Percentiles rank a stretch among this genome's conserved stretches.
Evolutionary conservation across 2,113 vertebrate genomes (phyloP).

Genomic region (Gobiocypris rarus): DNA sequence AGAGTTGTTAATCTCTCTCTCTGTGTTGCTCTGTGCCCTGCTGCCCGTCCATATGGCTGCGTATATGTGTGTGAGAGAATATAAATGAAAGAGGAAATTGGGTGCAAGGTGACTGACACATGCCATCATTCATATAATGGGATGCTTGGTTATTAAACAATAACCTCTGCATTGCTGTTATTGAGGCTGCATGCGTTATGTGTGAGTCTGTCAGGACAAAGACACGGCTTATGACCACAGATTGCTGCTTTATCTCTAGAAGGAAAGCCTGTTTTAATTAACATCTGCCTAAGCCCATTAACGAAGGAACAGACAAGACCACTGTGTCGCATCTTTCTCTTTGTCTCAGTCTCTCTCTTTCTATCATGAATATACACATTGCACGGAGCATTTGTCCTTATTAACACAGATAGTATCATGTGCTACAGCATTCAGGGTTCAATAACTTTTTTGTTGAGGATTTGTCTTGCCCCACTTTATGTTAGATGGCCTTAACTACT

Average conservation of each 20-base stretch:
- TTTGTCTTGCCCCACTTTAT: neutral
- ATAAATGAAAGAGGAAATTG: conserved; percentile 9
- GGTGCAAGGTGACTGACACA: conserved; percentile 12
- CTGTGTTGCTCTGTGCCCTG: conserved; percentile 52
- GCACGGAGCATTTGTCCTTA: neutral
- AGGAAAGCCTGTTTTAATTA: conserved; percentile 66
- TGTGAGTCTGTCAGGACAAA: conserved; percentile 4
- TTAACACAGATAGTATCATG: neutral
- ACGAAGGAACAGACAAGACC: conserved; percentile 53
- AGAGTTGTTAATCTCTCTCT: conserved; percentile 51
- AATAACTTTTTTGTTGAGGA: neutral
- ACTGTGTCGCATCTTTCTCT: conserved; percentile 32
- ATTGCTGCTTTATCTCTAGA: conserved; percentile 50
- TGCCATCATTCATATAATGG: neutral
- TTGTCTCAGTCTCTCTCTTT: neutral
- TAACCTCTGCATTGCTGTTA: conserved; percentile 15
- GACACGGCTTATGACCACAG: conserved; percentile 36
- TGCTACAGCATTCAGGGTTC: neutral
- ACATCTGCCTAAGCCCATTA: conserved; percentile 58
- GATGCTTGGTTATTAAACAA: conserved; percentile 20
- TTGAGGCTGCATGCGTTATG: neutral
- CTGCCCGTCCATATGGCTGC: conserved; percentile 54
- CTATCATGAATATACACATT: neutral
- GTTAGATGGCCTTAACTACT: no score
- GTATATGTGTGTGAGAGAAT: neutral